Base-by-base conservation (phyloP, 1,140 invertebrate genomes). In the Drosophila nikananu region DNA sequence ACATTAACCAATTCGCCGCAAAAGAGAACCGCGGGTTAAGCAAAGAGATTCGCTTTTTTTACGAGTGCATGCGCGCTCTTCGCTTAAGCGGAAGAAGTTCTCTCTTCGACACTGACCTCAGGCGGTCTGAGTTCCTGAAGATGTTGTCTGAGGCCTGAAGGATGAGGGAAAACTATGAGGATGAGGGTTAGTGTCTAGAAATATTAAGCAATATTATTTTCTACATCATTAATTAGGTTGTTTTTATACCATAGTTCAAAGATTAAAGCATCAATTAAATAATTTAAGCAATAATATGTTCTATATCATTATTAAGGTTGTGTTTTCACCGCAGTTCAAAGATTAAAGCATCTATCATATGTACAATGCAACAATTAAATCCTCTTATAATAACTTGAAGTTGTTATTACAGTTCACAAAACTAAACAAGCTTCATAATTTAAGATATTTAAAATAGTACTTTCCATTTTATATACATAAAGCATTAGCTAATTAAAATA, bases 71-170 rank as follows among this genome's bases (percentile, higher is more conserved):
- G 86, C 78, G 81, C 78, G 32, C 78, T 89, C 73, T 89, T 62
- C 1, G n/a, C 27, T 27, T 32, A n/a, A 35, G 3, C 7, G n/a
- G 5, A 5, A 8, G 2, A 2, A 13, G 0, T n/a, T 41, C 73
- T 80, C 73, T 80, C 86, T 90, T 78, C 19, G 62, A 48, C 52
- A 81, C 84, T 89, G 84, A 89, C 86, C 86, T 90, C 79, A 74
- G 64, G 54, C 21, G n/a, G 21, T 19, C 32, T 8, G 23, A 35
- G 21, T 60, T 17, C 27, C 37, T 32, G 44, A 65, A 72, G 61
- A 64, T 87, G 74, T 89, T 81, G 83, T 80, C 83, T 62, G 2
- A 71, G 80, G 66, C 55, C 55, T 37, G 25, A 27, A 23, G 42
- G n/a, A 12, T 15, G 57, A 27, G 25, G 21, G 10, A 30, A n/a